Percentiles rank a stretch among this genome's conserved stretches.
phyloP scores from a whole-genome alignment of 2,888 invertebrate species.

The Sphecodes monilicornis region DNA sequence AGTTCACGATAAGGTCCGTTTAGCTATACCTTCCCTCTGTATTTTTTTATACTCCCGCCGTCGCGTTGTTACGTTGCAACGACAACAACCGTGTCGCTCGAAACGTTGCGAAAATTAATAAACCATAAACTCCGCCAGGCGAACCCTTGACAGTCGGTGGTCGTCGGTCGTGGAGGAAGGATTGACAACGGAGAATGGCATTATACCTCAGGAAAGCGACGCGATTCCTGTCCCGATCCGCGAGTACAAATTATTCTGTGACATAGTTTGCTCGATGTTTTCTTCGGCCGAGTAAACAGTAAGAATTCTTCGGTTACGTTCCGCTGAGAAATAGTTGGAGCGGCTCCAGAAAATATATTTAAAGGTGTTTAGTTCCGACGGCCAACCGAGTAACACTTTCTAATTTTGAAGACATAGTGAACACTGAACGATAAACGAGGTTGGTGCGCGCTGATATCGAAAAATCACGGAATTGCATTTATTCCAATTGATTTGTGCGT shows the following conservation, averaged over 20 bases:
- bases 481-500: neutral
- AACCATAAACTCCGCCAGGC: conserved; percentile 24
- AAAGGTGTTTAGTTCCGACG: conserved; percentile 4
- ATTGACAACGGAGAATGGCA: too few species aligned
- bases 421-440: neutral
- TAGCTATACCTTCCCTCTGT: neutral
- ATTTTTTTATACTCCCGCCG: neutral
- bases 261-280: neutral
- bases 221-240: neutral
- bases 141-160: conserved; percentile 8
- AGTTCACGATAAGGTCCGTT: neutral
- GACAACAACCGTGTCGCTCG: neutral
- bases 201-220: neutral
- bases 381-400: conserved; percentile 17
- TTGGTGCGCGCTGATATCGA: neutral
- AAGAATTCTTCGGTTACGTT: neutral
- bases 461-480: neutral
- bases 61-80: neutral
- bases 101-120: conserved; percentile 28
- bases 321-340: neutral
- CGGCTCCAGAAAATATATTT: conserved; percentile 10
- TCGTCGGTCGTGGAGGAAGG: neutral
- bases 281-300: conserved; percentile 1
- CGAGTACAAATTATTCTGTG: neutral
- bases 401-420: conserved; percentile 15